Base-by-base conservation (phyloP, 2,797 vertebrate genomes). In the Mormyrus proboscirostris region DNA sequence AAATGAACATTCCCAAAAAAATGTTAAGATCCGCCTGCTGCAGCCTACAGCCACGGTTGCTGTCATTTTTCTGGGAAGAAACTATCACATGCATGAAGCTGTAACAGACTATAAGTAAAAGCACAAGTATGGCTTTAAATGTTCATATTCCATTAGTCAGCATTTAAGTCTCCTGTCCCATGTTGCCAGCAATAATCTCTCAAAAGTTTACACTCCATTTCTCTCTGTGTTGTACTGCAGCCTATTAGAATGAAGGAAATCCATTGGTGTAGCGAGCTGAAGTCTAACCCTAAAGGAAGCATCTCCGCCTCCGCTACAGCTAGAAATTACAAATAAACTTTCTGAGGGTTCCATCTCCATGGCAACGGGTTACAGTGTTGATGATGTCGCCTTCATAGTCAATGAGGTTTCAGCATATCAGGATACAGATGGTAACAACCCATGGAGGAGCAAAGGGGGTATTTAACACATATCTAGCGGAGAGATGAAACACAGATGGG, bases 261-360 rank as follows among this genome's bases (percentile, higher is more conserved):
- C 14, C 83, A 79, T 22, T 41, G 57, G 5, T 29, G 44, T 69
- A 50, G 29, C 0, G 33, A 3, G 41, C 59, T 65, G 41, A 86
- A 79, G 83, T 88, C 50, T 1, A 49, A 22, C 44, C n/a, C 16
- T n/a, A 49, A 44, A 47, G 16, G 33, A 79, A 55, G 69, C 25
- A 92, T 91, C 92, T 2, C 91, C 92, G 89, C 93, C 92, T 93
- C 89, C 92, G 92, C 91, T 92, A 93, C 94, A 92, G 92, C 93
- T 92, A 94, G 95, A 93, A 94, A 93, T 91, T 55, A 90, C 92
- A 93, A 95, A 95, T 93, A 89, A 96, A 96, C 94, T 96, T 96
- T 95, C 95, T 95, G 95, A 96, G 95, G 94, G 95, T 93, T 95
- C 93, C 93, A 96, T 96, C 95, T 95, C 95, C 95, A 96, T 96